Evolutionary conservation across 1,140 invertebrate species (phyloP).

Genomic region (Leptonema lineaticorne): DNA sequence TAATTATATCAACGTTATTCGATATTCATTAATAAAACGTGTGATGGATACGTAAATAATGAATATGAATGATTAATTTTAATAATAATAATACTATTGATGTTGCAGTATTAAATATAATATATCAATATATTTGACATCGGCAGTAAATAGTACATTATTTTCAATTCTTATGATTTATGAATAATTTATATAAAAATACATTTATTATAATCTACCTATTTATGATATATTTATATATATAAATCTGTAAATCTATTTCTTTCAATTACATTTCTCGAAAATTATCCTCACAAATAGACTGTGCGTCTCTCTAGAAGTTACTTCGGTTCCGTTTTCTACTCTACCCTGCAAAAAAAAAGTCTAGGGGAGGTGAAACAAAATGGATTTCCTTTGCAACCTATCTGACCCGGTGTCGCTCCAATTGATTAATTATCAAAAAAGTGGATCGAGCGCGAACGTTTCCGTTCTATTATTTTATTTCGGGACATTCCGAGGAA

Average conservation of each 20-base stretch:
- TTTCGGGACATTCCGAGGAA: neutral
- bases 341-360: neutral
- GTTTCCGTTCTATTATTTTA: neutral
- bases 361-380: neutral
- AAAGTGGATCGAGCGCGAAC: neutral
- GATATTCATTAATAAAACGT: too few relatives aligned
- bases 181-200: too few relatives aligned
- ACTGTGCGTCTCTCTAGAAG: neutral
- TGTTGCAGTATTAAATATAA: too few relatives aligned
- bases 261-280: neutral
- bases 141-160: too few relatives aligned
- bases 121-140: too few relatives aligned
- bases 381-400: neutral
- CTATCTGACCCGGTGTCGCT: neutral
- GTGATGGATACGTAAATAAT: too few relatives aligned
- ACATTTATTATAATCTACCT: too few relatives aligned
- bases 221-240: neutral
- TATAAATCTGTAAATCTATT: neutral
- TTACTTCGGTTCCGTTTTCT: neutral
- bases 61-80: too few relatives aligned
- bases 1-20: too few relatives aligned
- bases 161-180: too few relatives aligned
- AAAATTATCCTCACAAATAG: neutral
- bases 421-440: neutral
- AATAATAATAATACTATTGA: too few relatives aligned